These are phyloP conservation scores for Erannis defoliaria DNA, from an alignment of 2,888 invertebrate species.

Conservation along the genomic window DNA sequence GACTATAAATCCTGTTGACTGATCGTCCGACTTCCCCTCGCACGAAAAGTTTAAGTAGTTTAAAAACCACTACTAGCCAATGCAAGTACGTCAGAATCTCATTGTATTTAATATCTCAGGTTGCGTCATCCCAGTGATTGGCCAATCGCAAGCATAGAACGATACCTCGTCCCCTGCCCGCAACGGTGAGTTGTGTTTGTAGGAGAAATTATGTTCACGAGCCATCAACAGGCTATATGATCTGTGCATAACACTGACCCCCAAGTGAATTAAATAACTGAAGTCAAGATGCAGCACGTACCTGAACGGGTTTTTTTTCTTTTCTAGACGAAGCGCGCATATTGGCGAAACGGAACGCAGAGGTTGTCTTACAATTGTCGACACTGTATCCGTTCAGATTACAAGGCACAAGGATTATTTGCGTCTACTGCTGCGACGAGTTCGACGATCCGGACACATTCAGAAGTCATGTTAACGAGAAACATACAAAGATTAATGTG, in stretches of 20 bases:
- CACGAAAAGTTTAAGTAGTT: too few species aligned
- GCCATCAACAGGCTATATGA: too few species aligned
- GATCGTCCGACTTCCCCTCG: too few species aligned
- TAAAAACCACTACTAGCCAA: too few species aligned
- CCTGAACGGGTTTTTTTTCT: slow-evolving; percentile 65
- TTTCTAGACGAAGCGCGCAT: slow-evolving; percentile 72
- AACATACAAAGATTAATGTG: slow-evolving; percentile 64
- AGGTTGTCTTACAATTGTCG: slow-evolving; percentile 73
- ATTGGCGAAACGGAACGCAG: slow-evolving; percentile 75
- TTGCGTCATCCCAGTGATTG: too few species aligned
- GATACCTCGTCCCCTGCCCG: too few species aligned
- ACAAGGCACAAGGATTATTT: slow-evolving; percentile 65
- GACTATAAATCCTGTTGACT: too few species aligned
- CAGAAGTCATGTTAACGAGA: slow-evolving; percentile 65
- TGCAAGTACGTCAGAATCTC: too few species aligned
- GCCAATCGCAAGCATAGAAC: too few species aligned
- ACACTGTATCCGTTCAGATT: slow-evolving; percentile 78
- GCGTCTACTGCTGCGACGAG: slow-evolving; percentile 77
- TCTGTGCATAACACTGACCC: background rate
- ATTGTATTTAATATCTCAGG: too few species aligned
- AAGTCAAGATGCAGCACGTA: background rate
- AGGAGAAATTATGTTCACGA: too few species aligned
- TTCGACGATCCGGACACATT: slow-evolving; percentile 66
- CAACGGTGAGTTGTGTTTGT: too few species aligned
- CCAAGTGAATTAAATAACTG: background rate